Evolutionary conservation across 2,888 invertebrate species (phyloP).

Genomic region (Omphaloscelis lunosa): DNA sequence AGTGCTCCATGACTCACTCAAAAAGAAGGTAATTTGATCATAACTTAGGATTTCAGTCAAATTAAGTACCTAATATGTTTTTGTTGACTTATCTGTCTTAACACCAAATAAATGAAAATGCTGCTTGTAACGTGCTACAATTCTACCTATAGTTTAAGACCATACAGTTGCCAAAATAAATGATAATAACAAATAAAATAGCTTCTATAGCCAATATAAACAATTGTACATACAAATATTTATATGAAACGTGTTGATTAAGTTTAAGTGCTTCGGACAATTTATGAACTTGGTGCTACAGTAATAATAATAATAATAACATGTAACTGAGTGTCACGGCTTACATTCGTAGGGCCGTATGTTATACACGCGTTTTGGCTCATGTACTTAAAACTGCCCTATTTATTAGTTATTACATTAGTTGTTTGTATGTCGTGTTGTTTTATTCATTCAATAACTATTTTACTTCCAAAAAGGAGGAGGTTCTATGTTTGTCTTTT

Average conservation of each 20-base stretch:
- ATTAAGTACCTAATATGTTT: not conserved
- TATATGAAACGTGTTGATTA: constrained; percentile 76
- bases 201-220: constrained; percentile 54
- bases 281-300: constrained; percentile 85
- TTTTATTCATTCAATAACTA: constrained; percentile 59
- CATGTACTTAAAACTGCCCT: constrained; percentile 84
- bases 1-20: no score
- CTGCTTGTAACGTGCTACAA: constrained; percentile 38
- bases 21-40: not conserved
- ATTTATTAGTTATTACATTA: constrained; percentile 84
- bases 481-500: no score
- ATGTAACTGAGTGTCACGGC: constrained; percentile 69
- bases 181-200: constrained; percentile 58
- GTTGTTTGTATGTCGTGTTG: constrained; percentile 75
- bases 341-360: constrained; percentile 64
- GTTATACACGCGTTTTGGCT: constrained; percentile 70
- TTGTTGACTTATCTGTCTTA: not conserved
- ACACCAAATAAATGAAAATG: not conserved
- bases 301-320: constrained; percentile 73
- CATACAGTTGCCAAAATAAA: constrained; percentile 67
- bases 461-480: no score
- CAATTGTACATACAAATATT: constrained; percentile 75
- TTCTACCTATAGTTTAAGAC: constrained; percentile 40
- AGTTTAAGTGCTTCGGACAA: constrained; percentile 73
- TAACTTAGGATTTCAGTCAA: not conserved